Conservation (phyloP, 2,888 invertebrate genomes). For the Erebia epiphron region DNA sequence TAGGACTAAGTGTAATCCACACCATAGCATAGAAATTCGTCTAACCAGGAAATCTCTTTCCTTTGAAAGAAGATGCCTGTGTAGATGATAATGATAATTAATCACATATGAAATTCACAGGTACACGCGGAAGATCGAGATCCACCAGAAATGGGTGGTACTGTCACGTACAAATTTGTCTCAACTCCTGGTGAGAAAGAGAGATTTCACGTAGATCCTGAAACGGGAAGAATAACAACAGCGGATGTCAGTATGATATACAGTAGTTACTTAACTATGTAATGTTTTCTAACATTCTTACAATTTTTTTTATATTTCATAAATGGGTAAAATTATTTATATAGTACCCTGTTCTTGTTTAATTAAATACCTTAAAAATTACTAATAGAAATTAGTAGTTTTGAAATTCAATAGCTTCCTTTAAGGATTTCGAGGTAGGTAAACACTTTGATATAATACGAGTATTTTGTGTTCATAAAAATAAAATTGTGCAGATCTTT, state of each 20-base stretch:
- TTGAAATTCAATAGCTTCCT: constrained; percentile 19
- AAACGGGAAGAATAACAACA: constrained; percentile 90
- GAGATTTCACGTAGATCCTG: constrained; percentile 90
- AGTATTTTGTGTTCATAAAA: constrained; percentile 20
- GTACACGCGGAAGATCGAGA: constrained; percentile 89
- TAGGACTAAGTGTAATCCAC: not conserved
- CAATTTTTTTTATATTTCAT: not conserved
- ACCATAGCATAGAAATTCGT: not conserved
- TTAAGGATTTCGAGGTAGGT: constrained; percentile 39
- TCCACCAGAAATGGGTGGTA: constrained; percentile 89
- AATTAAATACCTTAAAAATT: not conserved
- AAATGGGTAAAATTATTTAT: not conserved
- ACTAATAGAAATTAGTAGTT: not conserved
- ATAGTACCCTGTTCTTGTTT: not conserved
- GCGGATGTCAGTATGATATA: constrained; percentile 80
- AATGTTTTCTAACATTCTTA: not conserved
- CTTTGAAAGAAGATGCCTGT: not conserved
- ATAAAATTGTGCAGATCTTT: constrained; percentile 82
- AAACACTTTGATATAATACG: not conserved
- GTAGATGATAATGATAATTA: not conserved
- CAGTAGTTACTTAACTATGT: not conserved
- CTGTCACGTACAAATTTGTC: constrained; percentile 92
- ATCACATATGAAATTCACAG: constrained; percentile 56
- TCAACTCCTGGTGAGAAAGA: constrained; percentile 88
- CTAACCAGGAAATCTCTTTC: not conserved